These are phyloP conservation scores for Microcebus lehilahytsara DNA, from an alignment of 2,113 vertebrate genomes.

Conservation along the genomic window DNA sequence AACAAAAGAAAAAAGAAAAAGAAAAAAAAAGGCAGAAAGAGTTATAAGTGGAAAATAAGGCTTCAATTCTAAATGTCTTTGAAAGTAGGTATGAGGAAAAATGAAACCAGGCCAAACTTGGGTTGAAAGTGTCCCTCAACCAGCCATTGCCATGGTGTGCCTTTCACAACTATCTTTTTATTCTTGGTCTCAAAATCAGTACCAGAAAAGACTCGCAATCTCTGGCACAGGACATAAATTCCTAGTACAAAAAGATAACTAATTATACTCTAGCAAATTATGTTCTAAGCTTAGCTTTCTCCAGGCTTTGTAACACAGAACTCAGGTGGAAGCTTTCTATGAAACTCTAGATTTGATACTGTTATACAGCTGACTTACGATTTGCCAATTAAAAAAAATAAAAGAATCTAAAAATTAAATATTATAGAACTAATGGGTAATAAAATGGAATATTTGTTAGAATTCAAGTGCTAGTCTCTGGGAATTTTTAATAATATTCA, in stretches of 20 bases:
- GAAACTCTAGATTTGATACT: slow-evolving; percentile 7
- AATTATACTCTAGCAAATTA: not conserved
- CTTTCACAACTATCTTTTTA: slow-evolving; percentile 29
- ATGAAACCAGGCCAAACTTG: slow-evolving; percentile 11
- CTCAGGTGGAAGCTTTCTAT: not conserved
- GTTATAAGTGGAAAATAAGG: slow-evolving; percentile 39
- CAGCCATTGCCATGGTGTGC: not conserved
- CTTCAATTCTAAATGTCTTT: slow-evolving; percentile 41
- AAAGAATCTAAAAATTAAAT: slow-evolving; percentile 37
- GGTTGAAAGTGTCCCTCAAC: not conserved
- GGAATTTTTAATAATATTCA: not conserved
- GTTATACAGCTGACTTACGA: not conserved
- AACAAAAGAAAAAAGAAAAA: not conserved
- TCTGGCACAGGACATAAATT: slow-evolving; percentile 46
- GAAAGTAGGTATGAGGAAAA: slow-evolving; percentile 46
- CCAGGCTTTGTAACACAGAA: not conserved
- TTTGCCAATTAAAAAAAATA: slow-evolving; percentile 57
- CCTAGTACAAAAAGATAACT: slow-evolving; percentile 29
- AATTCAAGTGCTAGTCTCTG: slow-evolving; percentile 4
- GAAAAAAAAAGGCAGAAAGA: slow-evolving; percentile 16
- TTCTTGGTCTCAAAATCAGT: slow-evolving; percentile 53
- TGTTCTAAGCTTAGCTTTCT: slow-evolving; percentile 14
- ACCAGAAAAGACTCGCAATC: slow-evolving; percentile 35
- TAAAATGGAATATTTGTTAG: slow-evolving; percentile 29
- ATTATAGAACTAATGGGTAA: slow-evolving; percentile 31